Percentiles rank a stretch among this genome's conserved stretches.
phyloP scores from a whole-genome alignment of 2,113 vertebrate genomes.

The Tragelaphus buxtoni region DNA sequence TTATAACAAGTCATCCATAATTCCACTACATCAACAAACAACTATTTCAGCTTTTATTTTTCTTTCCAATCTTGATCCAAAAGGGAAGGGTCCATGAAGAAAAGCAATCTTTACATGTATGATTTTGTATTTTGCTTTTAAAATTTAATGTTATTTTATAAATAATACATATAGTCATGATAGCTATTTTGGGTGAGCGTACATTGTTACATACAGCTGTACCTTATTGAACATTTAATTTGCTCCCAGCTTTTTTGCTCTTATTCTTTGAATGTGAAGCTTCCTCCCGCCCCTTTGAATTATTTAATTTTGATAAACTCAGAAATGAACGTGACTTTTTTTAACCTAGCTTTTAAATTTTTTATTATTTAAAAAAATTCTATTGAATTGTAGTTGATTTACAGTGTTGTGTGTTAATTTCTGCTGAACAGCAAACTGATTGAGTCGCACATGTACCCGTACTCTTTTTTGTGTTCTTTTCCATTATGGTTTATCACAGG shows the following conservation, averaged over 20 bases:
- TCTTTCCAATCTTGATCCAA: not conserved
- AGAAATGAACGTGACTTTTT: not conserved
- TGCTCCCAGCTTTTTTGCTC: not conserved
- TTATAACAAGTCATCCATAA: not conserved
- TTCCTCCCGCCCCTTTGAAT: not conserved
- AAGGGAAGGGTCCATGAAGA: not conserved
- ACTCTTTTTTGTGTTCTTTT: not conserved
- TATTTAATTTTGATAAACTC: not conserved
- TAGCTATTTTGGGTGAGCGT: not conserved
- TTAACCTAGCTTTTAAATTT: not conserved
- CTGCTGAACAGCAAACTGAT: not conserved
- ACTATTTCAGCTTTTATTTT: not conserved
- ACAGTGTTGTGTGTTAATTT: not conserved
- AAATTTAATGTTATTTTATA: not conserved
- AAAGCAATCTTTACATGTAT: not conserved
- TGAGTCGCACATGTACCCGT: not conserved
- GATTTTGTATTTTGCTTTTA: slow-evolving; percentile 26
- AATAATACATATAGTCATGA: not conserved
- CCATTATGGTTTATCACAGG: not conserved
- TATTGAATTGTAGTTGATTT: not conserved
- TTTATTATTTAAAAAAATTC: not conserved
- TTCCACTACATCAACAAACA: not conserved
- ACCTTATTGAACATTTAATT: not conserved
- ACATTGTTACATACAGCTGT: not conserved
- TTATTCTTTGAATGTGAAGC: not conserved